These are phyloP conservation scores for Phalloptychus januarius DNA, from an alignment of 2,797 vertebrate genomes.

Conservation along the genomic window DNA sequence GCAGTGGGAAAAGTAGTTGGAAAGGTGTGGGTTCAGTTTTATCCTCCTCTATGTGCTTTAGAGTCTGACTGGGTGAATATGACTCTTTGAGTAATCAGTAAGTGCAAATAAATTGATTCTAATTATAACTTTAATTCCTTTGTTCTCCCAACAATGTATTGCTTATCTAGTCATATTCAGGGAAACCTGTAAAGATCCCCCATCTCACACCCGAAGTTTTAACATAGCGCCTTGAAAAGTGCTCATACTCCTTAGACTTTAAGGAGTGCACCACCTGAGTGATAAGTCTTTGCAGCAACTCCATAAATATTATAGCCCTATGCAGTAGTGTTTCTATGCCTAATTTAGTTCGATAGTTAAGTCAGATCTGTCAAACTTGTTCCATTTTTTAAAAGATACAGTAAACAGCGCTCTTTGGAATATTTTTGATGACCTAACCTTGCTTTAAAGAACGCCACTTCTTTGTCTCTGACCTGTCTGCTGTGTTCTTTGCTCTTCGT, in stretches of 20 bases:
- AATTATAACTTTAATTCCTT: background rate
- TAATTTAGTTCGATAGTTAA: background rate
- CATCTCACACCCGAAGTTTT: background rate
- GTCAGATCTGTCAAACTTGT: background rate
- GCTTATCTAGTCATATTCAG: background rate
- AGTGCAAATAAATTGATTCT: background rate
- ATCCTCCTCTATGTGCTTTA: background rate
- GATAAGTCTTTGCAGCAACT: background rate
- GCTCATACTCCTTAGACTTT: background rate
- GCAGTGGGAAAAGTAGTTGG: background rate
- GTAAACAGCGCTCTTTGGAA: background rate
- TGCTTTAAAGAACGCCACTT: background rate
- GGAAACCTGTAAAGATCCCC: background rate
- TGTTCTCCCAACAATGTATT: background rate
- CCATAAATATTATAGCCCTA: background rate
- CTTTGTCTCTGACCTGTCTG: background rate
- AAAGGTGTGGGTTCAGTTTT: background rate
- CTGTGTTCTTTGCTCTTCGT: background rate
- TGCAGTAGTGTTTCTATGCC: background rate
- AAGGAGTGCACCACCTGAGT: background rate
- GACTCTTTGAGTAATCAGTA: background rate
- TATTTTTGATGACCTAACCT: background rate
- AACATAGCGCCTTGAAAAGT: background rate
- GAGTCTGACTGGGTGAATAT: background rate
- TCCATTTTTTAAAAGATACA: background rate